A percentile compares a stretch with the other conserved stretches of the same genome.
phyloP scores from a whole-genome alignment of 2,797 vertebrate genomes.

The Propithecus deckenii region DNA sequence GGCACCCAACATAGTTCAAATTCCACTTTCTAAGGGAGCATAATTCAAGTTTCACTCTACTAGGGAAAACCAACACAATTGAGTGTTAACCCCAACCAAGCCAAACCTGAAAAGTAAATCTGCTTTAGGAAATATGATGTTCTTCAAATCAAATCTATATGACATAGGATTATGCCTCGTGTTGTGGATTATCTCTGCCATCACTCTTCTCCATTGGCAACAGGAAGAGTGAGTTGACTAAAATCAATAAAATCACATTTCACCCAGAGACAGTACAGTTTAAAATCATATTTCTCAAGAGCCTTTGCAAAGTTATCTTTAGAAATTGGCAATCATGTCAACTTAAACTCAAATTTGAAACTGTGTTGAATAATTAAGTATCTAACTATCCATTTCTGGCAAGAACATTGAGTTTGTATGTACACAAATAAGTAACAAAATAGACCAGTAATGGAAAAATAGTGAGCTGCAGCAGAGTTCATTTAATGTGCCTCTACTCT shows the following conservation, averaged over 20 bases:
- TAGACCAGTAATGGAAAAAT: not conserved
- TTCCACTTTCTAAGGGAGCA: not conserved
- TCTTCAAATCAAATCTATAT: not conserved
- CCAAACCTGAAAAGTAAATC: not conserved
- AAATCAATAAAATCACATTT: conserved; percentile 17
- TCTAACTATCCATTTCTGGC: not conserved
- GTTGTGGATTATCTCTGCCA: not conserved
- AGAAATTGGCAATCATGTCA: not conserved
- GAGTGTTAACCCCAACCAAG: not conserved
- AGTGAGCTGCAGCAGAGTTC: not conserved
- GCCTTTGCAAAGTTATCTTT: not conserved
- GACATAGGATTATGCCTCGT: not conserved
- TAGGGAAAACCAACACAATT: not conserved
- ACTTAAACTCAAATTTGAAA: conserved; percentile 32
- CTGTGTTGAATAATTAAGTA: conserved; percentile 9
- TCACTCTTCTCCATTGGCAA: not conserved
- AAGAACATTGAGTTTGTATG: not conserved
- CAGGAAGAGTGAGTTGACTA: not conserved
- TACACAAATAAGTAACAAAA: not conserved
- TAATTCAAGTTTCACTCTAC: not conserved
- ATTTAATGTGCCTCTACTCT: not conserved
- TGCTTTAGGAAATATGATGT: not conserved
- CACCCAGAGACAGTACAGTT: not conserved
- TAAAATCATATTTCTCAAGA: conserved; percentile 32
- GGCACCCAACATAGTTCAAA: not conserved